Percentiles rank a stretch among this genome's conserved stretches.
Conservation (phyloP, 2,113 vertebrate species). For the Piprites chloris region DNA sequence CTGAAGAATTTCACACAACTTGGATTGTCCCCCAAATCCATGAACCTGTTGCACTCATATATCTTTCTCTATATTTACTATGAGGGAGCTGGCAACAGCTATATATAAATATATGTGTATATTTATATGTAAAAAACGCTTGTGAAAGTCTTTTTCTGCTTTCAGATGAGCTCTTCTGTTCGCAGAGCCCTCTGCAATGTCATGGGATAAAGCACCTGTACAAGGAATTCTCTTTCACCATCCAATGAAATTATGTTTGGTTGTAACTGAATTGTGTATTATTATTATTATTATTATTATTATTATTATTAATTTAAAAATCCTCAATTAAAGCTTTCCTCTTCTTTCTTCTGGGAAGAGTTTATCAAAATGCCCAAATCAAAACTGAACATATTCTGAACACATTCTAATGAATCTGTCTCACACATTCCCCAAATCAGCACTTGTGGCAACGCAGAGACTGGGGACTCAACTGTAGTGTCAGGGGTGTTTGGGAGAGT, state of each 20-base stretch:
- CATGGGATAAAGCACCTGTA: background rate
- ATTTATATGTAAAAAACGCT: background rate
- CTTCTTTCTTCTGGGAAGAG: background rate
- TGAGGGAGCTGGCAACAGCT: conserved; percentile 4
- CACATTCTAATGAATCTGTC: background rate
- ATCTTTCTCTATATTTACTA: conserved; percentile 35
- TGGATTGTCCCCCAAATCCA: background rate
- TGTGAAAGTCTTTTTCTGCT: background rate
- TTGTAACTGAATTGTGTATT: background rate
- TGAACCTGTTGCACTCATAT: conserved; percentile 35
- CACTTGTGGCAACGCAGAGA: accelerated
- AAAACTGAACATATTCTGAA: background rate
- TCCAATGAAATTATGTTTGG: background rate
- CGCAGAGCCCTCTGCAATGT: background rate
- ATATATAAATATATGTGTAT: background rate
- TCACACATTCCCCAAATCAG: background rate
- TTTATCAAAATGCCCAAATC: background rate
- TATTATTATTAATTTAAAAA: no score
- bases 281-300: background rate
- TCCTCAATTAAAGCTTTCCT: background rate
- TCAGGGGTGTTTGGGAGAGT: background rate
- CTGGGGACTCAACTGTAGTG: background rate
- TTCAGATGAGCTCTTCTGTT: background rate
- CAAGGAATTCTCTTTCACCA: background rate
- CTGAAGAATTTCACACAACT: background rate